Evolutionary conservation across 2,113 vertebrate genomes (phyloP).

Genomic region (Tupaia chinensis): DNA sequence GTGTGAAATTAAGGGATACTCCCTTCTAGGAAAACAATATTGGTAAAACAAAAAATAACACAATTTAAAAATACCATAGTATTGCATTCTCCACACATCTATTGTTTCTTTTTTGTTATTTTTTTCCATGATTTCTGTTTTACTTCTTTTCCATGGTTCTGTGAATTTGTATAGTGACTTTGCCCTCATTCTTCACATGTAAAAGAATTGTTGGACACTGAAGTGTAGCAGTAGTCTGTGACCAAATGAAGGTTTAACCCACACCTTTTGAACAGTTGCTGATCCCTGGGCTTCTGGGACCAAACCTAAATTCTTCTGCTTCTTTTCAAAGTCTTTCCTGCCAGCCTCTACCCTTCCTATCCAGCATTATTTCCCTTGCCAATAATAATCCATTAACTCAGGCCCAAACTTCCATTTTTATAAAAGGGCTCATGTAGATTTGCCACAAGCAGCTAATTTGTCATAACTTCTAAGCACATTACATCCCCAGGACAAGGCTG

Average conservation of each 20-base stretch:
- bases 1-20: background rate
- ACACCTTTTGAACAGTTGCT: background rate
- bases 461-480: slow-evolving; percentile 72
- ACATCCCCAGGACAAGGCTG: slow-evolving; percentile 43
- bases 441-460: slow-evolving; percentile 71
- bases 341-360: background rate
- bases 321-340: slow-evolving; percentile 46
- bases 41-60: background rate
- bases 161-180: background rate
- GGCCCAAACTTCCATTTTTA: slow-evolving; percentile 59
- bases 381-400: slow-evolving; percentile 70
- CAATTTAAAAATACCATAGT: background rate
- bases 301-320: background rate
- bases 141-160: slow-evolving; percentile 8
- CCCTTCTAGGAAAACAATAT: background rate
- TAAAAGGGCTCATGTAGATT: slow-evolving; percentile 70
- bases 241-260: background rate
- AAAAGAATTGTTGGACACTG: background rate
- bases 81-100: background rate
- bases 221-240: background rate
- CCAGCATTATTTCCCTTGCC: slow-evolving; percentile 49
- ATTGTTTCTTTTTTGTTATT: background rate
- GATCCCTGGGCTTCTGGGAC: background rate
- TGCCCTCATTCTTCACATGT: background rate
- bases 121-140: background rate